A percentile compares a stretch with the other conserved stretches of the same genome.
Conservation (phyloP, 2,797 vertebrate species). For the Heteromormyrus szaboi region DNA sequence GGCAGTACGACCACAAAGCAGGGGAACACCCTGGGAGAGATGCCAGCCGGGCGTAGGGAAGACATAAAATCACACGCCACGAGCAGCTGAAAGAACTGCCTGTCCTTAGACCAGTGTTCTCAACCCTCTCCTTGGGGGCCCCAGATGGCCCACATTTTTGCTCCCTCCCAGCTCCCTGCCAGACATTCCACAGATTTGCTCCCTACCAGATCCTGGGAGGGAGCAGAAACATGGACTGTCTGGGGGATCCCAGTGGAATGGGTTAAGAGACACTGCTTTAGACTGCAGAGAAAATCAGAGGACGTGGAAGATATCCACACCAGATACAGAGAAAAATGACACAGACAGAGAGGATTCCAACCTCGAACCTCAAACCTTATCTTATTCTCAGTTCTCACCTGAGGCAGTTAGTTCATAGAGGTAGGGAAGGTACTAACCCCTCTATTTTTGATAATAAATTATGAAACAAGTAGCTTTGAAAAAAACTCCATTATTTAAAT, state of each 20-base stretch:
- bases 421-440: background rate
- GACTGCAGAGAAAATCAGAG: background rate
- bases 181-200: background rate
- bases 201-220: background rate
- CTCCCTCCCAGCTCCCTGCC: background rate
- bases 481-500: background rate
- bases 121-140: background rate
- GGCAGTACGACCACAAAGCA: background rate
- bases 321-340: background rate
- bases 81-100: background rate
- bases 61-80: background rate
- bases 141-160: background rate
- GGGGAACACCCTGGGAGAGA: background rate
- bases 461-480: background rate
- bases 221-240: background rate
- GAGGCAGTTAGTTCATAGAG: background rate
- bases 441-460: background rate
- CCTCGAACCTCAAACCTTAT: background rate
- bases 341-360: background rate
- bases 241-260: background rate
- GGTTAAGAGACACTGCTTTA: background rate
- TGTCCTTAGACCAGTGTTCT: background rate
- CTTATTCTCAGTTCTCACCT: background rate
- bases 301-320: background rate
- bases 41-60: background rate